Base-by-base conservation (phyloP, 2,888 invertebrate species). In the Drosophila putrida region DNA sequence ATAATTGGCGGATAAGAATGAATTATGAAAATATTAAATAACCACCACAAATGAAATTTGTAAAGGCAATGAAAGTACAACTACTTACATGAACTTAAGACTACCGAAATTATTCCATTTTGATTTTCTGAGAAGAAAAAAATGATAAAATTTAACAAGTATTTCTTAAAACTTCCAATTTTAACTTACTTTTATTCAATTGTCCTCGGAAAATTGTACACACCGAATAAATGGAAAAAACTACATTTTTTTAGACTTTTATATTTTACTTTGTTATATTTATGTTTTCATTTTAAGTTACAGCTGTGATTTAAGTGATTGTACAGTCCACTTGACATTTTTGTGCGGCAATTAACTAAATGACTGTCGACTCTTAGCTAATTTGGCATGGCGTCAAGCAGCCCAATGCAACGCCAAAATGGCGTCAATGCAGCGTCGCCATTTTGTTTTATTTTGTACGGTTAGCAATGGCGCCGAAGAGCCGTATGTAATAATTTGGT, bases 351-450 rank as follows among this genome's bases (percentile, higher is more conserved):
- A 91, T 90, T 90, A 90, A 90, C 88, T 80, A 82, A 90, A 90
- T 87, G 90, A 82, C 81, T 20, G 20, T 20, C 66, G 82, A 81
- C 80, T 80, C 75, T 82, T 75, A 78, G 86, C 90, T 91, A 90
- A 91, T 90, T 91, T 91, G 90, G 91, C 90, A 78, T 87, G 89
- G 91, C 89, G 87, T 86, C 91, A 86, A 90, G 63, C 80, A 81
- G 62, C 65, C 77, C 67, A 35, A 62, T 59, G 82, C 85, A 65
- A 62, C 55, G 74, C 60, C 71, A 75, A 35, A 35, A 62, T 69
- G 82, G 74, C 79, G 79, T 71, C 87, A 81, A 71, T 66, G 43
- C 53, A 43, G 57, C 46, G 74, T 39, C 66, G 62, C 69, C 80
- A 78, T 82, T 77, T 84, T 83, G 69, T 76, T 83, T 78, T 82